A percentile compares a stretch with the other conserved stretches of the same genome.
phyloP scores from a whole-genome alignment of 2,113 vertebrate species.

The Paralichthys olivaceus region DNA sequence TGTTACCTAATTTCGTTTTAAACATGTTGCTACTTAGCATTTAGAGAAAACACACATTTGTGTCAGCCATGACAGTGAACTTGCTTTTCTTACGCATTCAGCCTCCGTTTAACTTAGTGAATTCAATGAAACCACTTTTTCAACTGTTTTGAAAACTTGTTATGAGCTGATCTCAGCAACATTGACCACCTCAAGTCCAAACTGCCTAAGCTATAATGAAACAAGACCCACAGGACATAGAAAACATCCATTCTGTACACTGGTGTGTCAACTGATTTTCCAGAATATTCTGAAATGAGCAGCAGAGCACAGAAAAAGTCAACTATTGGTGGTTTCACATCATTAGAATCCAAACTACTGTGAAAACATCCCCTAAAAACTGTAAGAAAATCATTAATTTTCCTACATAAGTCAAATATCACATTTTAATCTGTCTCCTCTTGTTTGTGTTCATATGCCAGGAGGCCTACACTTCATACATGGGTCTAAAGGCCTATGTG shows the following conservation, averaged over 20 bases:
- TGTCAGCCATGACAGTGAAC: constrained; percentile 18
- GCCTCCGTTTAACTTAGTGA: constrained; percentile 19
- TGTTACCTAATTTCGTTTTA: constrained; percentile 44
- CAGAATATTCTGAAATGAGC: constrained; percentile 31
- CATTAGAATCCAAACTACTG: constrained; percentile 23
- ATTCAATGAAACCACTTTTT: constrained; percentile 38
- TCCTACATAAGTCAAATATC: constrained; percentile 1
- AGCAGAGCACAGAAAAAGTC: constrained; percentile 6
- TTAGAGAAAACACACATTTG: constrained; percentile 10
- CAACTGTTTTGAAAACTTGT: constrained; percentile 12
- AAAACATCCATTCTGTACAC: constrained; percentile 1
- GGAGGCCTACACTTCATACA: constrained; percentile 41
- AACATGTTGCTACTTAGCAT: constrained; percentile 43
- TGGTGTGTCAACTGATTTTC: constrained; percentile 21
- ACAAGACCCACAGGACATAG: constrained; percentile 11
- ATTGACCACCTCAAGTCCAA: background rate
- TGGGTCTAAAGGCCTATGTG: constrained; percentile 44
- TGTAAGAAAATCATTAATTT: constrained; percentile 26
- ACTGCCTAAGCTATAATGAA: background rate
- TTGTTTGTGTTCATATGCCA: constrained; percentile 12
- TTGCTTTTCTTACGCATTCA: background rate
- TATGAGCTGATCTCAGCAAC: constrained; percentile 14
- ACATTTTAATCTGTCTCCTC: constrained; percentile 18
- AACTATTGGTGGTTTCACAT: constrained; percentile 43
- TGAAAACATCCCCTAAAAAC: constrained; percentile 21